Base-by-base conservation (phyloP, 2,888 invertebrate genomes). In the Phengaris alcon region DNA sequence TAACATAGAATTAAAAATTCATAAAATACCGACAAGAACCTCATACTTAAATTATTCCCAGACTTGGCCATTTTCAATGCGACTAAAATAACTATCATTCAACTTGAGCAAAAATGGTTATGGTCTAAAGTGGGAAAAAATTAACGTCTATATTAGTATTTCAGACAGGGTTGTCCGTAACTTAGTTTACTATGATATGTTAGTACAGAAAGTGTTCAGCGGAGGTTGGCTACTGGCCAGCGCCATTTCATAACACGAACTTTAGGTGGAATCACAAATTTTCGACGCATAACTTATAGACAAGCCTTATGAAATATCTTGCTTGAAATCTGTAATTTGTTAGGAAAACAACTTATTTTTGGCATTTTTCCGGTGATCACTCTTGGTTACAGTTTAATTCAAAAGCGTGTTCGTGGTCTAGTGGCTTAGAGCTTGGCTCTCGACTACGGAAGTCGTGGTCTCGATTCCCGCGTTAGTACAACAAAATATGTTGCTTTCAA, bases 221-320 rank as follows among this genome's bases (percentile, higher is more conserved):
- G 51, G 52, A 13, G 22, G 22, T 54, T 72, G 72, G 72, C 72
- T 10, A 15, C 13, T 54, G 9, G 72, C 72, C 72, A 72, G 35
- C 54, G 48, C 35, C 54, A 72, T 72, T 70, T 22, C 52, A 51
- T 22, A 52, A 44, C 72, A 69, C 15, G 35, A 72, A 72, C 22
- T 72, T 72, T 35, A 72, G 15, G 35, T 35, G 35, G 15, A 54
- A 54, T 72, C 72, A 72, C 72, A 72, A 72, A 72, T 72, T 72
- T 52, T 72, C 35, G 70, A 70, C 51, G 72, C 54, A 54, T 72
- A 72, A 72, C 15, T 72, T 72, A 72, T 72, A 52, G 72, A 52
- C 35, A 15, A 54, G 52, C 35, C 52, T 52, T 52, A 70, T 70
- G 72, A 35, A 72, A 12, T 35, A 13, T 72, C 13, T 54, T 54